A percentile compares a stretch with the other conserved stretches of the same genome.
phyloP scores from a whole-genome alignment of 2,113 vertebrate species.

The Sardina pilchardus region DNA sequence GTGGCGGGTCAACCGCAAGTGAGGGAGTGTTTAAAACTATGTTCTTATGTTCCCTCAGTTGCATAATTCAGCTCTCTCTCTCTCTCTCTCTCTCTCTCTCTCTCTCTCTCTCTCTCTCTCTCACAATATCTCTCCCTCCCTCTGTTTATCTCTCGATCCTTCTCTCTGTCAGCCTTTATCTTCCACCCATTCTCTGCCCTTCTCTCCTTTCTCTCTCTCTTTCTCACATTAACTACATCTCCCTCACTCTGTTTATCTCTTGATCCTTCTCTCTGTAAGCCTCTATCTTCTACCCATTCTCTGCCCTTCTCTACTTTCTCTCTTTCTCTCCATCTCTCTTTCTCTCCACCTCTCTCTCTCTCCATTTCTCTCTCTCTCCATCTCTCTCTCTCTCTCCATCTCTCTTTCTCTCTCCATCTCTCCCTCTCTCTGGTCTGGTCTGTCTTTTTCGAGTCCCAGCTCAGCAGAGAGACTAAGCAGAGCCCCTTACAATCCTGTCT shows the following conservation, averaged over 20 bases:
- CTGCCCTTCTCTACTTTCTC: not conserved
- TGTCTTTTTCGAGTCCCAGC: not conserved
- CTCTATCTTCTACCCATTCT: not conserved
- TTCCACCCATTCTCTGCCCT: not conserved
- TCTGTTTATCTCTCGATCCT: not conserved
- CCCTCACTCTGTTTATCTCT: not conserved
- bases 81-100: not conserved
- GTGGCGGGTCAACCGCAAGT: conserved; percentile 45
- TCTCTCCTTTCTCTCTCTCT: not conserved
- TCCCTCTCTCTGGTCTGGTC: not conserved
- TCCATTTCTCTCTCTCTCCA: not conserved
- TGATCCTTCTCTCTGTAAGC: not conserved
- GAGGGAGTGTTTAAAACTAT: conserved; percentile 35
- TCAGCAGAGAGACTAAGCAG: conserved; percentile 25
- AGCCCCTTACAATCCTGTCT: conserved; percentile 31
- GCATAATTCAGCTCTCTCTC: conserved; percentile 35
- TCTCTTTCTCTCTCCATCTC: not conserved
- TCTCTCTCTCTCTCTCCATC: not conserved
- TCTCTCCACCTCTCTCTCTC: not conserved
- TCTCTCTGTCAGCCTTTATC: not conserved
- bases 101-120: not conserved
- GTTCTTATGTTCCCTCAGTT: conserved; percentile 38
- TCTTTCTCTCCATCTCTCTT: not conserved
- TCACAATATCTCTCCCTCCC: not conserved
- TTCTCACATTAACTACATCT: not conserved